phyloP scores from a whole-genome alignment of 2,113 vertebrate species.

The Semnornis frantzii region DNA sequence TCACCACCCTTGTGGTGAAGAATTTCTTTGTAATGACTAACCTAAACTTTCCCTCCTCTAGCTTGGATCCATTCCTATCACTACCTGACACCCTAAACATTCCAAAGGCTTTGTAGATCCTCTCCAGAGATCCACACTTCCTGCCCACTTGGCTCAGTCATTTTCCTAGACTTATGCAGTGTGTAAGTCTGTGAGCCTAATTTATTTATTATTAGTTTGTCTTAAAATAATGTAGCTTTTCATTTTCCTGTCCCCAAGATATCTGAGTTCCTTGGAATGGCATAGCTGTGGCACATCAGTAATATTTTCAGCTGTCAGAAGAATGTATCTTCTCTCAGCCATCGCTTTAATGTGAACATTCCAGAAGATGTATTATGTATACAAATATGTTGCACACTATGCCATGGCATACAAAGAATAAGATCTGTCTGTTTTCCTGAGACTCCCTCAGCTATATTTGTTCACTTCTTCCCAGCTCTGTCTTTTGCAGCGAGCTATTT shows the following conservation, averaged over 20 bases:
- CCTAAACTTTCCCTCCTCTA: no score
- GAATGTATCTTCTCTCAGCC: not conserved
- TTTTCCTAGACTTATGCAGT: not conserved
- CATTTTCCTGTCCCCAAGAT: not conserved
- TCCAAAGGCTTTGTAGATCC: not conserved
- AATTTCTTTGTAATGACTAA: no score
- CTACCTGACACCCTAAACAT: no score
- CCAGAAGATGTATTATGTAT: slow-evolving; percentile 10
- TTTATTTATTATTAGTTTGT: not conserved
- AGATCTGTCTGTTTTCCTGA: not conserved
- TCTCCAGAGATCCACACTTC: not conserved
- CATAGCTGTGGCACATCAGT: not conserved
- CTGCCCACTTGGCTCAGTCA: not conserved
- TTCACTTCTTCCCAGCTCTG: not conserved
- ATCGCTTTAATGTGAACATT: slow-evolving; percentile 4
- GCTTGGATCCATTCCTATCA: no score
- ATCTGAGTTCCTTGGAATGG: not conserved
- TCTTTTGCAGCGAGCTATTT: not conserved
- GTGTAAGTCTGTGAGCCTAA: not conserved
- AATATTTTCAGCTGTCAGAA: not conserved
- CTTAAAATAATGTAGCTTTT: not conserved
- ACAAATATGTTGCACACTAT: slow-evolving; percentile 16
- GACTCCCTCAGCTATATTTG: not conserved
- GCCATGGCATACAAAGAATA: not conserved
- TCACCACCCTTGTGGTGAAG: no score